Percentiles rank a stretch among this genome's conserved stretches.
Evolutionary conservation across 2,113 vertebrate genomes (phyloP).

Genomic region (Leuciscus idus): DNA sequence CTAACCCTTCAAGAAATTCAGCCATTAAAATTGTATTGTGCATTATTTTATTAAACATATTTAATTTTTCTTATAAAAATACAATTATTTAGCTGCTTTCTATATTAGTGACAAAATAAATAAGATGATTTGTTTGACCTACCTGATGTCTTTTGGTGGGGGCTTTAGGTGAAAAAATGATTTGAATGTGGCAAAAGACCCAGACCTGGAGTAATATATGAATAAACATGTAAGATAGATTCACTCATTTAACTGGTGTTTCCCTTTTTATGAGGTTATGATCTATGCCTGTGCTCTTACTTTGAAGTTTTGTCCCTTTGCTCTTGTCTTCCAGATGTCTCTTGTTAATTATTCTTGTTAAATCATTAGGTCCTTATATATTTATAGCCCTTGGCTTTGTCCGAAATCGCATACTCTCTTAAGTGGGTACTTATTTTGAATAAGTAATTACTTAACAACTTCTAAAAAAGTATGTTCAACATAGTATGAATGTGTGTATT

Average conservation of each 20-base stretch:
- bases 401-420: too few species aligned
- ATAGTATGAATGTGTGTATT: too few species aligned
- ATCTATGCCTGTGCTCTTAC: background rate
- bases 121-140: background rate
- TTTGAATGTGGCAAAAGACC: background rate
- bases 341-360: background rate
- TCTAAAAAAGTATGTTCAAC: too few species aligned
- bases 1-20: background rate
- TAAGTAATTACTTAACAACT: too few species aligned
- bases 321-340: background rate
- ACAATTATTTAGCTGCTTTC: too few species aligned
- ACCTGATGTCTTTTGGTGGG: conserved; percentile 22
- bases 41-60: too few species aligned
- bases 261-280: too few species aligned
- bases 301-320: background rate
- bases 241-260: background rate
- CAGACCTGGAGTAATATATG: background rate
- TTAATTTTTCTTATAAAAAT: too few species aligned
- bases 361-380: background rate
- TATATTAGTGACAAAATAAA: too few species aligned
- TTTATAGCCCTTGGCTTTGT: too few species aligned
- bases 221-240: background rate
- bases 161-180: conserved; percentile 28
- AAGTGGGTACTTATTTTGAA: too few species aligned
- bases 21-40: background rate